phyloP scores from a whole-genome alignment of 2,888 invertebrate species.

The Netelia virgata region DNA sequence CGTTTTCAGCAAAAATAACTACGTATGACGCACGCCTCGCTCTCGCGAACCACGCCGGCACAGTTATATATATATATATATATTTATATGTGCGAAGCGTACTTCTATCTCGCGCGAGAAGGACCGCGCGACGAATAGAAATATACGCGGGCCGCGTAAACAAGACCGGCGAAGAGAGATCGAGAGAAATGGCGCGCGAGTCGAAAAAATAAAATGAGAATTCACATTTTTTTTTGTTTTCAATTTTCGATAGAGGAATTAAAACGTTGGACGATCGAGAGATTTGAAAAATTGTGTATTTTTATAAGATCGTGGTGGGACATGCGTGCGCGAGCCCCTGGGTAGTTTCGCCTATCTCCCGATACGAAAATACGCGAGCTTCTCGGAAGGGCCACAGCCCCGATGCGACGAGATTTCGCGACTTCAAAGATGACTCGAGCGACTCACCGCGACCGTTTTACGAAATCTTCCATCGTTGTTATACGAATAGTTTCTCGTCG shows the following conservation, averaged over 20 bases:
- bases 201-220: neutral
- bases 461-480: slow-evolving; percentile 17
- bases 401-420: slow-evolving; percentile 49
- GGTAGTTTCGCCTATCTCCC: slow-evolving; percentile 23
- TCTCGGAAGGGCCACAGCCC: slow-evolving; percentile 74
- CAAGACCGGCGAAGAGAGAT: slow-evolving; percentile 52
- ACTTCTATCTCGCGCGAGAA: no score
- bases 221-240: neutral
- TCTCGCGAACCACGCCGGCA: slow-evolving; percentile 57
- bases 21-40: slow-evolving; percentile 79
- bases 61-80: neutral
- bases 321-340: no score
- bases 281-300: no score
- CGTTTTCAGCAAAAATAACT: slow-evolving; percentile 78
- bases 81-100: no score
- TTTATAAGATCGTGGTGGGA: no score
- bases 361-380: slow-evolving; percentile 75
- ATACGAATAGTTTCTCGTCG: neutral
- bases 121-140: neutral
- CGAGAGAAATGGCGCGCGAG: neutral
- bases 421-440: slow-evolving; percentile 45
- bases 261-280: no score
- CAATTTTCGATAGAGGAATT: no score
- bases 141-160: slow-evolving; percentile 70
- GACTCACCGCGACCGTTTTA: slow-evolving; percentile 6